A percentile compares a stretch with the other conserved stretches of the same genome.
phyloP scores from a whole-genome alignment of 1,140 invertebrate genomes.

The Tenebrio molitor region DNA sequence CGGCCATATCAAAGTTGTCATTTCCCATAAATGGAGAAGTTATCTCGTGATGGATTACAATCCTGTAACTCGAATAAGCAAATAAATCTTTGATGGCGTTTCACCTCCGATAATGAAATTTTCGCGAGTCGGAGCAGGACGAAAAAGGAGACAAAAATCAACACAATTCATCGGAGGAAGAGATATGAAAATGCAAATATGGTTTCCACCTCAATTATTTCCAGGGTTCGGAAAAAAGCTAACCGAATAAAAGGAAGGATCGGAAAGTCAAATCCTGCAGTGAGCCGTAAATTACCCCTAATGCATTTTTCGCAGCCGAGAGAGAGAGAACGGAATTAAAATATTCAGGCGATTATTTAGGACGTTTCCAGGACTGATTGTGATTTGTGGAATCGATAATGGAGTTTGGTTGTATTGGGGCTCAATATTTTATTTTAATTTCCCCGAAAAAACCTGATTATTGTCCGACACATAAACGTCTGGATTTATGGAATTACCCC shows the following conservation, averaged over 20 bases:
- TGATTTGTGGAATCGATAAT: slow-evolving; percentile 51
- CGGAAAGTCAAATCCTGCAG: slow-evolving; percentile 47
- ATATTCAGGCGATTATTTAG: slow-evolving; percentile 46
- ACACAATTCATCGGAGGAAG: neutral
- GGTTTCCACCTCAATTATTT: slow-evolving; percentile 49
- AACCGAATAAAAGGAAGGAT: slow-evolving; percentile 47
- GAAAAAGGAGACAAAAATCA: slow-evolving; percentile 3
- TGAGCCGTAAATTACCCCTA: slow-evolving; percentile 49
- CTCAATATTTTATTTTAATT: slow-evolving; percentile 38
- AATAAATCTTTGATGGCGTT: slow-evolving; percentile 18
- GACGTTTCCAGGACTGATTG: slow-evolving; percentile 36
- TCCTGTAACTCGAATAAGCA: slow-evolving; percentile 39
- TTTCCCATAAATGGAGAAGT: slow-evolving; percentile 36
- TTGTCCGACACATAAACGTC: slow-evolving; percentile 30
- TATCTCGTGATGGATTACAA: slow-evolving; percentile 44
- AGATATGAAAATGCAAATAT: slow-evolving; percentile 54
- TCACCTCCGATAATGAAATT: slow-evolving; percentile 17
- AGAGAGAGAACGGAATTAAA: slow-evolving; percentile 47
- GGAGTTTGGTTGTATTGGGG: slow-evolving; percentile 50
- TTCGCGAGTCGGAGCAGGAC: neutral
- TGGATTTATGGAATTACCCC: slow-evolving; percentile 30
- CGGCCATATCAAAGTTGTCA: slow-evolving; percentile 36
- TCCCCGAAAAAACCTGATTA: slow-evolving; percentile 26
- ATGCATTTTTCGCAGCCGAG: slow-evolving; percentile 48
- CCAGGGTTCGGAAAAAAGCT: slow-evolving; percentile 43